Evolutionary conservation across 2,797 vertebrate species (phyloP).

Genomic region (Brachyalestes nurse): DNA sequence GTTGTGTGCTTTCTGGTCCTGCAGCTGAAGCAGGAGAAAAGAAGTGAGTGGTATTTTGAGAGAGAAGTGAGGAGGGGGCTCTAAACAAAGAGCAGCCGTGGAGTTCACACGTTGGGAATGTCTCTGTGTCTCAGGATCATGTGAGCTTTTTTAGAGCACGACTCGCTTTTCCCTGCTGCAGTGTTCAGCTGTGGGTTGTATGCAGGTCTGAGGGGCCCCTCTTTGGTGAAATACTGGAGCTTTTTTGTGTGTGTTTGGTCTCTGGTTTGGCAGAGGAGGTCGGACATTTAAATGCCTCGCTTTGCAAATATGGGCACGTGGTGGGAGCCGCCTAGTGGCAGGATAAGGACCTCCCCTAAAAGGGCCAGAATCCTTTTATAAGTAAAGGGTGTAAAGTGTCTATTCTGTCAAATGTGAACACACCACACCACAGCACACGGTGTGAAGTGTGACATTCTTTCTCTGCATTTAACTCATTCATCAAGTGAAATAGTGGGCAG

Average conservation of each 20-base stretch:
- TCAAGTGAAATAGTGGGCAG: no score
- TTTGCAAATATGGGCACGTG: slow-evolving; percentile 73
- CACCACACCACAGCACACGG: no score
- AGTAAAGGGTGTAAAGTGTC: no score
- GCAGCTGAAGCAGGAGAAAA: neutral
- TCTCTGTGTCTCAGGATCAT: neutral
- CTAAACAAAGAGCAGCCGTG: slow-evolving; percentile 80
- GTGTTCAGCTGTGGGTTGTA: neutral
- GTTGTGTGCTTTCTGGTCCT: neutral
- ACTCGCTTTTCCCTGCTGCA: neutral
- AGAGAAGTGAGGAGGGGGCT: slow-evolving; percentile 68
- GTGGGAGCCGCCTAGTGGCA: slow-evolving; percentile 68
- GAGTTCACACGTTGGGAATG: slow-evolving; percentile 27
- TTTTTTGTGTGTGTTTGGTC: slow-evolving; percentile 76
- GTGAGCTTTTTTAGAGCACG: neutral
- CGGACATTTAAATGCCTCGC: slow-evolving; percentile 91
- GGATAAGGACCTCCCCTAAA: slow-evolving; percentile 50
- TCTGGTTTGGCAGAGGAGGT: slow-evolving; percentile 88
- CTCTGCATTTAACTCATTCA: no score
- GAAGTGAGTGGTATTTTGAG: slow-evolving; percentile 27
- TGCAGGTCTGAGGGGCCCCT: neutral
- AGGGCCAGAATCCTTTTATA: slow-evolving; percentile 36
- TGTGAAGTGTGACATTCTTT: no score
- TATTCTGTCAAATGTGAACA: no score
- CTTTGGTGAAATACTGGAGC: slow-evolving; percentile 17